Base-by-base conservation (phyloP, 1,140 invertebrate genomes). In the silkworm (Bombyx mori) region DNA sequence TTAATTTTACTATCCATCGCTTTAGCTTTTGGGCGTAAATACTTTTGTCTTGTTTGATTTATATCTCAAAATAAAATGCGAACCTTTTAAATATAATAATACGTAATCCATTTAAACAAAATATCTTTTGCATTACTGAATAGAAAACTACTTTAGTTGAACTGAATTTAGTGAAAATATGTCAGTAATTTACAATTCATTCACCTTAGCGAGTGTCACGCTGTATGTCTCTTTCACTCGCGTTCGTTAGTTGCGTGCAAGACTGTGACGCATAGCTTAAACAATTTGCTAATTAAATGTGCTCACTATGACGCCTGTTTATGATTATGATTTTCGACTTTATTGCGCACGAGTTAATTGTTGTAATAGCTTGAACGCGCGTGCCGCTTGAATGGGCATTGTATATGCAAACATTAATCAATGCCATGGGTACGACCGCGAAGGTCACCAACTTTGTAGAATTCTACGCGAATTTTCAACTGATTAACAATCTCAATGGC, bases 361-460 rank as follows among this genome's bases (percentile, higher is more conserved):
- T 63, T 63, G 65, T 57, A 72, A 65, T 77, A 56, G 61, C 44
- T 48, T 55, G 53, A 54, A 52, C 44, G 56, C 47, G 47, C 45
- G 49, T 52, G 57, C 53, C 57, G 61, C 56, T 57, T 74, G 71
- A 79, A 82, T 78, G 73, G 58, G 66, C 75, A 79, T 82, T 84
- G 75, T 82, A 79, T 82, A 75, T 73, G 71, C 79, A 80, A 79
- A 79, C 73, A 82, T 82, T 76, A 82, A 82, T 82, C 79, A 80
- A 82, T 84, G 78, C 73, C 77, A 79, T 71, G 69, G 69, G 65
- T 83, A 73, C 63, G 62, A 63, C 65, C 67, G 61, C 59, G 74
- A 86, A 82, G 82, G 82, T 82, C 77, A 68, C 57, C 66, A 58
- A 68, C 69, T 71, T 74, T 69, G 69, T 75, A 69, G 65, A 50